Base-by-base conservation (phyloP, 2,113 vertebrate species). In the Drymodes brunneopygia region DNA sequence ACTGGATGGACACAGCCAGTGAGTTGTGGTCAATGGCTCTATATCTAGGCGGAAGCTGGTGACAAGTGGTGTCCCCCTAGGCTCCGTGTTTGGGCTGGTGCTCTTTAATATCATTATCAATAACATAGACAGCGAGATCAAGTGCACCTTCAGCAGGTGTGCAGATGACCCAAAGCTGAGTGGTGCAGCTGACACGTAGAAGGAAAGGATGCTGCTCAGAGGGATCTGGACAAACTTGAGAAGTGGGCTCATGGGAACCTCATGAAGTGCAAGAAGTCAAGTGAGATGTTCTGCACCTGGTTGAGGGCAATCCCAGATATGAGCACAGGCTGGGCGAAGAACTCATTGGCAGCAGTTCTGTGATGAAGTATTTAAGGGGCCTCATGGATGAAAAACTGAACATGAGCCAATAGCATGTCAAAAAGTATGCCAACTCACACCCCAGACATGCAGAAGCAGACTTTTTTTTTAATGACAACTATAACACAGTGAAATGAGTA, bases 51-150 rank as follows among this genome's bases (percentile, higher is more conserved):
- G 28, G 12, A 47, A 28, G 10, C 40, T 54, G 56, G n/a, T 53
- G 38, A 33, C 23, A 53, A 18, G 19, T 38, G 38, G 6, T 33
- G 22, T 16, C 8, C 7, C 5, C 9, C 8, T 10, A 10, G 16
- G 20, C 16, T 54, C 35, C n/a, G 42, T 31, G 31, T 67, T 35
- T 58, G 36, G 13, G 25, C 25, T 50, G 10, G n/a, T 40, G 28
- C 7, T 47, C 73, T 62, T 24, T 38, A 47, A 24, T 70, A 29
- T 29, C 23, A 20, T 61, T 53, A 23, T 18, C 38, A 70, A 11
- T n/a, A 78, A 23, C 15, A 67, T 0, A 60, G 45, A 51, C 6
- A 77, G 33, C 0, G 4, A 45, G 23, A 70, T 14, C 0, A 1
- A 61, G 10, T n/a, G 8, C 5, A n/a, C 19, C 28, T 53, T 45